Conservation (phyloP, 1,140 invertebrate species). For the Dendroctonus valens region DNA sequence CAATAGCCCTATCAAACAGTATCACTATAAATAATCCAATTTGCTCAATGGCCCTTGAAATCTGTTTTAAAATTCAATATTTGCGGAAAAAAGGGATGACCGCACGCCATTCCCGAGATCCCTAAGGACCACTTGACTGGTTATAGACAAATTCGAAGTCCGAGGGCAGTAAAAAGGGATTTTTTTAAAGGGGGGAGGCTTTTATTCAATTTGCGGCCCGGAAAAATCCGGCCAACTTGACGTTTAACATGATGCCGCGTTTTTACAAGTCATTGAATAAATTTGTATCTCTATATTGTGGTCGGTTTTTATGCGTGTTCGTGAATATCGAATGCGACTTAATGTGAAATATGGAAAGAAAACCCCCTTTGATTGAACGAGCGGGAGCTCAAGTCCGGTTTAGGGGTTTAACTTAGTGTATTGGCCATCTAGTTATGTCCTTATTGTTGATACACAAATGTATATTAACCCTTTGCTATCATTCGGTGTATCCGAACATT, state of each 20-base stretch:
- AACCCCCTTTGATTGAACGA: no score
- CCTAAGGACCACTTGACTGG: slow-evolving; percentile 33
- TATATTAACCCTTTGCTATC: no score
- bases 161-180: slow-evolving; percentile 26
- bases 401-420: no score
- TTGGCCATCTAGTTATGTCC: no score
- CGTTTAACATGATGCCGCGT: slow-evolving; percentile 32
- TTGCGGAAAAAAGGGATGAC: slow-evolving; percentile 34
- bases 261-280: slow-evolving; percentile 37
- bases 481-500: no score
- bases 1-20: slow-evolving; percentile 19
- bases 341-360: neutral
- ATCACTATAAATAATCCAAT: slow-evolving; percentile 34
- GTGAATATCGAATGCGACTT: slow-evolving; percentile 16
- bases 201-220: slow-evolving; percentile 28
- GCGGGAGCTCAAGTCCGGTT: no score
- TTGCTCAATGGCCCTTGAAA: slow-evolving; percentile 32
- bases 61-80: slow-evolving; percentile 38
- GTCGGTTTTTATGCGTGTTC: slow-evolving; percentile 17
- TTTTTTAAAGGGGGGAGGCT: slow-evolving; percentile 23
- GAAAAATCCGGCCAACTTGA: slow-evolving; percentile 30
- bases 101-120: slow-evolving; percentile 21
- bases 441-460: no score
- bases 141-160: slow-evolving; percentile 31
- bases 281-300: slow-evolving; percentile 31